Percentiles rank a stretch among this genome's conserved stretches.
Evolutionary conservation across 2,888 invertebrate species (phyloP).

Genomic region (Erebia ligea): DNA sequence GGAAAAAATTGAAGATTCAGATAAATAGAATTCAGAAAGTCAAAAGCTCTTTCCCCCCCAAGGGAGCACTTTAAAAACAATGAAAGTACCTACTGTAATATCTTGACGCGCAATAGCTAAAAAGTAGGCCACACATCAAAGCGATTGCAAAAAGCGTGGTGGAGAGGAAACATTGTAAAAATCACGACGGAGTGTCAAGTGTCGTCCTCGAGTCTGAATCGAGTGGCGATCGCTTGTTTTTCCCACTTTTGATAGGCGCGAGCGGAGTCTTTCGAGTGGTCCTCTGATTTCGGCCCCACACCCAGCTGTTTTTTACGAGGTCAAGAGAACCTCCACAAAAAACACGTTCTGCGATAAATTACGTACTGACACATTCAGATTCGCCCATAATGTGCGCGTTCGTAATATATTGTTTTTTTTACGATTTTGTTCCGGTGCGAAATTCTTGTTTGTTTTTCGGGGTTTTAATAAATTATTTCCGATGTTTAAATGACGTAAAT

Average conservation of each 20-base stretch:
- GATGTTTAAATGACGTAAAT: not conserved
- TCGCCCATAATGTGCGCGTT: conserved; percentile 77
- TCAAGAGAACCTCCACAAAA: conserved; percentile 79
- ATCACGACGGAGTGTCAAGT: conserved; percentile 81
- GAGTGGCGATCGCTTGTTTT: conserved; percentile 82
- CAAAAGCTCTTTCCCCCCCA: conserved; percentile 17
- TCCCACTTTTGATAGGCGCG: conserved; percentile 77
- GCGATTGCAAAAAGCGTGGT: conserved; percentile 74
- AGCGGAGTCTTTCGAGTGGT: conserved; percentile 67
- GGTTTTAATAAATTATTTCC: not conserved
- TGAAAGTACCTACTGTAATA: conserved; percentile 40
- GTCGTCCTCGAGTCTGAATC: conserved; percentile 74
- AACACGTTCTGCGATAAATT: conserved; percentile 80
- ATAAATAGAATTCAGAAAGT: conserved; percentile 13
- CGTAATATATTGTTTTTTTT: conserved; percentile 76
- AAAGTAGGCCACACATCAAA: conserved; percentile 65
- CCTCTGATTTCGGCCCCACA: conserved; percentile 69
- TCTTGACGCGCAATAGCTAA: conserved; percentile 47
- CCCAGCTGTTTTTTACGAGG: conserved; percentile 80
- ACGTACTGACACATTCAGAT: conserved; percentile 83
- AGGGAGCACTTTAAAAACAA: conserved; percentile 34
- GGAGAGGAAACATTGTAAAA: conserved; percentile 79
- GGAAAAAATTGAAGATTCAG: conserved; percentile 10
- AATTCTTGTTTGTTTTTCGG: conserved; percentile 15
- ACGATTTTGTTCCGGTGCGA: conserved; percentile 37